These are phyloP conservation scores for Melanophora roralis DNA, from an alignment of 2,888 invertebrate genomes.

Conservation along the genomic window DNA sequence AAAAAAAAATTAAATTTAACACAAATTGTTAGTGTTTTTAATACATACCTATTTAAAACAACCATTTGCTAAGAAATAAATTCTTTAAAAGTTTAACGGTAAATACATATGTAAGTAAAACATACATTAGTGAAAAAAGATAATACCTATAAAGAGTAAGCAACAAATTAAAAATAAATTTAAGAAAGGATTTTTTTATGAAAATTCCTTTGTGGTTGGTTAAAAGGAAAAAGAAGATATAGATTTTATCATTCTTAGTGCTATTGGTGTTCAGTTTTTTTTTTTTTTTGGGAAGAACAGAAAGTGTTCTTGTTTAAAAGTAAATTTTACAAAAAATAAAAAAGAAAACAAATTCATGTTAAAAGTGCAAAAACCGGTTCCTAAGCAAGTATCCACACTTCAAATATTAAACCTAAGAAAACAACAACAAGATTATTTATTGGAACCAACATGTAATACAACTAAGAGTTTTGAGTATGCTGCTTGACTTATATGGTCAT, in stretches of 20 bases:
- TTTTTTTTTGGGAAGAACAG: slow-evolving; percentile 11
- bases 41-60: neutral
- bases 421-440: slow-evolving; percentile 38
- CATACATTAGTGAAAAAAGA: neutral
- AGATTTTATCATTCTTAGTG: too few relatives aligned
- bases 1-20: slow-evolving; percentile 24
- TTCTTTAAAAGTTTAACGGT: slow-evolving; percentile 16
- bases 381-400: slow-evolving; percentile 56
- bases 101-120: neutral
- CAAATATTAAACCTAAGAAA: slow-evolving; percentile 50
- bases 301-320: slow-evolving; percentile 45
- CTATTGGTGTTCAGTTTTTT: too few relatives aligned
- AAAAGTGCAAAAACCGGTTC: slow-evolving; percentile 63
- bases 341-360: slow-evolving; percentile 56
- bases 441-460: slow-evolving; percentile 59
- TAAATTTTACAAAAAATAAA: slow-evolving; percentile 31
- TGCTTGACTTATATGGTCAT: slow-evolving; percentile 58
- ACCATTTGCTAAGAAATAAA: slow-evolving; percentile 9
- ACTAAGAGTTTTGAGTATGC: slow-evolving; percentile 22
- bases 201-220: slow-evolving; percentile 5
- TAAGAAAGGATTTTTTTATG: slow-evolving; percentile 21
- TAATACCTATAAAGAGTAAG: neutral
- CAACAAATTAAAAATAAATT: neutral
- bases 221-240: neutral
- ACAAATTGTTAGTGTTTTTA: slow-evolving; percentile 21